A percentile compares a stretch with the other conserved stretches of the same genome.
Evolutionary conservation across 2,113 vertebrate genomes (phyloP).

Genomic region (Montifringilla adamsi): DNA sequence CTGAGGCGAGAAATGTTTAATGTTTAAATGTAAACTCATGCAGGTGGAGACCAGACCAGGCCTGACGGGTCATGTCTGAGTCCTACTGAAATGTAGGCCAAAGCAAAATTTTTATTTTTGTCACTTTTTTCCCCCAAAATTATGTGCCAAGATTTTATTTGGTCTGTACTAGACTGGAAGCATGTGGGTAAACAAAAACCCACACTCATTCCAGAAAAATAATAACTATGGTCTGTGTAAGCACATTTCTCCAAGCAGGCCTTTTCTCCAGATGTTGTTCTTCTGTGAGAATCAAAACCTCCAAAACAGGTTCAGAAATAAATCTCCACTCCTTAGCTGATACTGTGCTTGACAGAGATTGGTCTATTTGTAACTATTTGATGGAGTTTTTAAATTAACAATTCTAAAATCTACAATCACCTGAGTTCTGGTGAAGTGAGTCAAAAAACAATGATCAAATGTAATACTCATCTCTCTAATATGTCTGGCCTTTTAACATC

Average conservation of each 20-base stretch:
- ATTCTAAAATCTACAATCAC: neutral
- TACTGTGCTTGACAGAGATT: neutral
- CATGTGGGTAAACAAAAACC: neutral
- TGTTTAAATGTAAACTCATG: neutral
- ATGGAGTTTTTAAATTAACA: neutral
- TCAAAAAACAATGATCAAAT: neutral
- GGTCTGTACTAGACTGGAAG: neutral
- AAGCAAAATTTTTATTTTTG: neutral
- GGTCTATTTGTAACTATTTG: neutral
- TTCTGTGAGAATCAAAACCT: neutral
- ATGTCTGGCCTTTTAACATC: neutral
- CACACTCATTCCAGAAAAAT: neutral
- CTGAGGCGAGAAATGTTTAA: neutral
- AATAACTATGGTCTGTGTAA: neutral
- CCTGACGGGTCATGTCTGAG: neutral
- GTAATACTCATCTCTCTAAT: neutral
- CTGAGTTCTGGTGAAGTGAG: neutral
- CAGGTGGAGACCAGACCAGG: neutral
- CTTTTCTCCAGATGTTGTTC: neutral
- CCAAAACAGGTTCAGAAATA: neutral
- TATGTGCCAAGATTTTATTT: neutral
- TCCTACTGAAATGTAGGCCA: neutral
- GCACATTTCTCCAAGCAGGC: neutral
- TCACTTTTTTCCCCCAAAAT: neutral
- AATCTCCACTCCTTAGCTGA: neutral